phyloP scores from a whole-genome alignment of 2,888 invertebrate species.

The Bombyx huttoni region DNA sequence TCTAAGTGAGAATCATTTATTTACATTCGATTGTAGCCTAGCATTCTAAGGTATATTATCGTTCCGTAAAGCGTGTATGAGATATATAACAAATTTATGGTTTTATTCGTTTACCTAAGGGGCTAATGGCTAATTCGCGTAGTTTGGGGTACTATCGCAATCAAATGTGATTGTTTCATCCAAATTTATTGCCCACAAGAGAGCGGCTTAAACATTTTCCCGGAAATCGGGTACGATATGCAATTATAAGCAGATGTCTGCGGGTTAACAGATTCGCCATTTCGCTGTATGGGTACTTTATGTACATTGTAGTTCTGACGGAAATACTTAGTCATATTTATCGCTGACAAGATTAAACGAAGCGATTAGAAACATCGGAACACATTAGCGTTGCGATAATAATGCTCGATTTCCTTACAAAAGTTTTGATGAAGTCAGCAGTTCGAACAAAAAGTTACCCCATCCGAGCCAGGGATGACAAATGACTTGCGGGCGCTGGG shows the following conservation, averaged over 20 bases:
- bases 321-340: slow-evolving; percentile 1
- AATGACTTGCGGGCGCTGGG: slow-evolving; percentile 42
- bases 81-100: slow-evolving; percentile 26
- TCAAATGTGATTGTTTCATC: slow-evolving; percentile 61
- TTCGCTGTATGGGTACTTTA: not conserved
- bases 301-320: not conserved
- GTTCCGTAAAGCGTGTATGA: not conserved
- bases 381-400: slow-evolving; percentile 51
- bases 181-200: slow-evolving; percentile 53
- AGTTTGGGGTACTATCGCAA: slow-evolving; percentile 50
- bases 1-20: not conserved
- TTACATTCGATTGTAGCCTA: not conserved
- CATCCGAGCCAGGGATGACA: slow-evolving; percentile 58
- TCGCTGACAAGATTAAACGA: slow-evolving; percentile 26
- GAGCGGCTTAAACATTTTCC: slow-evolving; percentile 44
- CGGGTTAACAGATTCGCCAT: not conserved
- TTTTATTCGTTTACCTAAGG: slow-evolving; percentile 43
- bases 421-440: slow-evolving; percentile 57
- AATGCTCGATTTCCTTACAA: slow-evolving; percentile 49
- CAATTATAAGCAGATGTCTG: slow-evolving; percentile 4
- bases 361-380: slow-evolving; percentile 32
- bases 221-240: slow-evolving; percentile 32
- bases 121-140: slow-evolving; percentile 58
- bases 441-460: slow-evolving; percentile 62
- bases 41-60: not conserved